Percentiles rank a stretch among this genome's conserved stretches.
Evolutionary conservation across 92 coral and sea anemone genomes (phyloP).

Genomic region (Paragorgia papillata): DNA sequence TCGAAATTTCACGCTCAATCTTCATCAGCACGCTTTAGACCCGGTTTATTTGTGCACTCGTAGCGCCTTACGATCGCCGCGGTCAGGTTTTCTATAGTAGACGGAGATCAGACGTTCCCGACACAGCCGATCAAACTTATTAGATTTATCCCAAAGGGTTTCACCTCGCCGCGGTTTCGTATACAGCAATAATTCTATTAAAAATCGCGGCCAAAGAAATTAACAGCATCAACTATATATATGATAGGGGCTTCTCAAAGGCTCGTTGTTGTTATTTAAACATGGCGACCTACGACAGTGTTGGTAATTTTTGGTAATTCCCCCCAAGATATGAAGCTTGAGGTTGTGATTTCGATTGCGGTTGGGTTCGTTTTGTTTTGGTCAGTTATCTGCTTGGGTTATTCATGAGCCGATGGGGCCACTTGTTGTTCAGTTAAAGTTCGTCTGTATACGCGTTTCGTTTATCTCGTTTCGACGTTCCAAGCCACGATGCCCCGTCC

Average conservation of each 20-base stretch:
- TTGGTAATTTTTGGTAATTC: no score
- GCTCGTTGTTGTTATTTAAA: neutral
- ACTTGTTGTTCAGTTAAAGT: constrained; percentile 25
- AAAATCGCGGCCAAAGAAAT: constrained; percentile 3
- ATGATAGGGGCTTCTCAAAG: neutral
- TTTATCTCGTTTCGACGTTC: neutral
- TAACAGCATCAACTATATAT: neutral
- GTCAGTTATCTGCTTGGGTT: neutral
- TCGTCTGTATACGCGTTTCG: neutral
- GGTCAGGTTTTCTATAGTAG: neutral
- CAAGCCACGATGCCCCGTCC: neutral
- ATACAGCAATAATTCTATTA: constrained; percentile 1
- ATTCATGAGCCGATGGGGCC: constrained; percentile 6
- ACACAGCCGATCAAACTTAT: constrained; percentile 38
- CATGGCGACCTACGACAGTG: neutral
- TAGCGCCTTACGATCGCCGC: constrained; percentile 1
- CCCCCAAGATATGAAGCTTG: neutral
- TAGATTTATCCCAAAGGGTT: constrained; percentile 17
- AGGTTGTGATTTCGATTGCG: constrained; percentile 4
- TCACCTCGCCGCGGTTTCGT: constrained; percentile 18
- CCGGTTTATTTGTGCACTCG: neutral
- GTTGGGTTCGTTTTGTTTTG: neutral
- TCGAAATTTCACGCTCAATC: constrained; percentile 15
- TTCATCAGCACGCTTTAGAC: constrained; percentile 5
- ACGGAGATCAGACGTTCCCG: constrained; percentile 29